Conservation (phyloP, 2,797 vertebrate genomes). For the Eulemur albifrons region DNA sequence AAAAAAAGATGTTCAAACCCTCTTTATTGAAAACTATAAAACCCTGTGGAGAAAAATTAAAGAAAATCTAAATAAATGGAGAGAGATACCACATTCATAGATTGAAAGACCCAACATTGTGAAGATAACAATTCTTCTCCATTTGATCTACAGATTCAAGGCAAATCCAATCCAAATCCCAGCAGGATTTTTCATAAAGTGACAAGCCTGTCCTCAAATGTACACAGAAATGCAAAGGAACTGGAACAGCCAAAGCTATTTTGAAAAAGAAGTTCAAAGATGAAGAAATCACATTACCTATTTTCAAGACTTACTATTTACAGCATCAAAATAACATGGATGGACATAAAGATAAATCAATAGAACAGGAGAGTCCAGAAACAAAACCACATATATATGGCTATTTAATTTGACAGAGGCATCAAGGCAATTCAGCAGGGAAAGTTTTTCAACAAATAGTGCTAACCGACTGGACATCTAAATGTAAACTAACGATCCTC, state of each 20-base stretch:
- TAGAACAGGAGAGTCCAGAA: constrained; percentile 4
- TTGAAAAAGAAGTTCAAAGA: constrained; percentile 21
- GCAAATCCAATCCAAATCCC: constrained; percentile 9
- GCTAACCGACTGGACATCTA: neutral
- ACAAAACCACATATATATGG: neutral
- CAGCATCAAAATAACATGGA: neutral
- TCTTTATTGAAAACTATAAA: neutral
- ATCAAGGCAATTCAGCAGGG: neutral
- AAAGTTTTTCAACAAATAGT: neutral
- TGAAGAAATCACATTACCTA: neutral
- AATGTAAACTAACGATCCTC: neutral
- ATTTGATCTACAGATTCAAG: neutral
- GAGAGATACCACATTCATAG: neutral
- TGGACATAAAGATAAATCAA: neutral
- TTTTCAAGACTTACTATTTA: neutral
- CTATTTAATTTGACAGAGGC: neutral
- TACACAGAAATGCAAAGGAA: neutral
- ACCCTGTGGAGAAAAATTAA: neutral
- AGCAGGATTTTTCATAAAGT: neutral
- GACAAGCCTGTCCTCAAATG: constrained; percentile 13
- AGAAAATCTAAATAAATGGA: constrained; percentile 9
- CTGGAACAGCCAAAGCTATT: neutral
- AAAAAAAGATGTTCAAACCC: neutral
- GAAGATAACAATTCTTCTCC: neutral
- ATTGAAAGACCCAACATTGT: neutral